A percentile compares a stretch with the other conserved stretches of the same genome.
Conservation (phyloP, 2,797 vertebrate genomes). For the Cyprinodon diabolis region DNA sequence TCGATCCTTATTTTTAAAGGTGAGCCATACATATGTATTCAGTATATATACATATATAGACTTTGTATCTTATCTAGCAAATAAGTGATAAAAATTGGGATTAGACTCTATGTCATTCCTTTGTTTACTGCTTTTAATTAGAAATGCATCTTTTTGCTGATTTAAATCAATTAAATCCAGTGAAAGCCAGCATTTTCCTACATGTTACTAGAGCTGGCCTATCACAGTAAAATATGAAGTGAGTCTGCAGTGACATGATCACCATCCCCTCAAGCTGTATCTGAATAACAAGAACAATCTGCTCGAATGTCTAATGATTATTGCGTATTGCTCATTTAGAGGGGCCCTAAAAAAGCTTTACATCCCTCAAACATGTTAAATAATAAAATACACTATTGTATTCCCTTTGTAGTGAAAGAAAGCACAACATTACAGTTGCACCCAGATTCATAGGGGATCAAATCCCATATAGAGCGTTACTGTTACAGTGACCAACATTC, state of each 20-base stretch:
- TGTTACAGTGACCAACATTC: slow-evolving; percentile 66
- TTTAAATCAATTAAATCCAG: background rate
- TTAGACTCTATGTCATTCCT: background rate
- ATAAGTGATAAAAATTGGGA: background rate
- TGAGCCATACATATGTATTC: slow-evolving; percentile 45
- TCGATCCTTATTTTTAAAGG: slow-evolving; percentile 73
- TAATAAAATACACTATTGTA: slow-evolving; percentile 51
- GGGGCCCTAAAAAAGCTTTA: slow-evolving; percentile 31
- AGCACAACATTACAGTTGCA: slow-evolving; percentile 31
- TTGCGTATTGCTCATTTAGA: slow-evolving; percentile 52
- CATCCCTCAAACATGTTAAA: slow-evolving; percentile 50
- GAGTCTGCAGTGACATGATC: slow-evolving; percentile 46
- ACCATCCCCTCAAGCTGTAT: slow-evolving; percentile 44
- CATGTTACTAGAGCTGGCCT: background rate
- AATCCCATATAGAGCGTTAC: slow-evolving; percentile 62
- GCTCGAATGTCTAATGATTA: slow-evolving; percentile 59
- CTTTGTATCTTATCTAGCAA: no score
- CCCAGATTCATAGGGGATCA: slow-evolving; percentile 45
- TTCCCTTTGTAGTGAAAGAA: slow-evolving; percentile 45
- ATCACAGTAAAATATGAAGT: slow-evolving; percentile 10
- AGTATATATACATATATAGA: background rate
- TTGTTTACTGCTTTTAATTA: background rate
- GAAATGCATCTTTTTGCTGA: background rate
- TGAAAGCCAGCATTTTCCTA: background rate
- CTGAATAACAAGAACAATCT: slow-evolving; percentile 48